A percentile compares a stretch with the other conserved stretches of the same genome.
Evolutionary conservation across 2,888 invertebrate species (phyloP).

Genomic region (Caenorhabditis japonica): DNA sequence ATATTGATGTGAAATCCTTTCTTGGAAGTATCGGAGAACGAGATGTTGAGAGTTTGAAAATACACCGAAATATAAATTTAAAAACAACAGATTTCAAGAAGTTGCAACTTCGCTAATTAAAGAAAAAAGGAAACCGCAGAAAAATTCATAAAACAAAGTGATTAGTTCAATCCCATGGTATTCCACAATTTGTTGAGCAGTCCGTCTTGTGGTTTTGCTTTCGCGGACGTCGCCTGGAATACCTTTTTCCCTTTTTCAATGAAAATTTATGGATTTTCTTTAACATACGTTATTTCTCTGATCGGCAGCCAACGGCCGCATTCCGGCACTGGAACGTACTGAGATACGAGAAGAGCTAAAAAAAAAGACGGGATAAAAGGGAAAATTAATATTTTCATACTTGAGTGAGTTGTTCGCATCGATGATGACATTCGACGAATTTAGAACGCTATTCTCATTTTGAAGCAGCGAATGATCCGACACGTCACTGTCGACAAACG

Average conservation of each 20-base stretch:
- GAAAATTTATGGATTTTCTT: background rate
- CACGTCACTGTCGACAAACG: slow-evolving; percentile 26
- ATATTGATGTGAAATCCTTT: too few species aligned
- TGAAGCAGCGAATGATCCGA: slow-evolving; percentile 25
- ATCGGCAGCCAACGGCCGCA: slow-evolving; percentile 63
- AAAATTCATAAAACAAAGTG: slow-evolving; percentile 11
- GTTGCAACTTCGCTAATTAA: slow-evolving; percentile 1
- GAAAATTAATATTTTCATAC: too few species aligned
- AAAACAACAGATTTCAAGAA: slow-evolving; percentile 10
- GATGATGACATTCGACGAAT: slow-evolving; percentile 32
- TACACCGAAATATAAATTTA: slow-evolving; percentile 33
- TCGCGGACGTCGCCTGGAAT: slow-evolving; percentile 20
- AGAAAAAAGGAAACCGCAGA: slow-evolving; percentile 5
- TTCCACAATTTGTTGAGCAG: slow-evolving; percentile 51
- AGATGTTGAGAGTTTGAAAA: slow-evolving; percentile 14
- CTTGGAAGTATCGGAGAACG: background rate
- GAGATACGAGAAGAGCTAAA: slow-evolving; percentile 59
- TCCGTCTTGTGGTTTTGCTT: slow-evolving; percentile 25
- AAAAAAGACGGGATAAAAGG: slow-evolving; percentile 10
- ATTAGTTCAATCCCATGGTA: slow-evolving; percentile 47
- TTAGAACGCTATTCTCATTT: slow-evolving; percentile 35
- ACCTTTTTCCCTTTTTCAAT: background rate
- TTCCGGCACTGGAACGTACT: slow-evolving; percentile 63
- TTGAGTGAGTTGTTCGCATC: slow-evolving; percentile 43
- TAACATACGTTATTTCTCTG: slow-evolving; percentile 38